Conservation (phyloP, 2,797 vertebrate genomes). For the Emys orbicularis region DNA sequence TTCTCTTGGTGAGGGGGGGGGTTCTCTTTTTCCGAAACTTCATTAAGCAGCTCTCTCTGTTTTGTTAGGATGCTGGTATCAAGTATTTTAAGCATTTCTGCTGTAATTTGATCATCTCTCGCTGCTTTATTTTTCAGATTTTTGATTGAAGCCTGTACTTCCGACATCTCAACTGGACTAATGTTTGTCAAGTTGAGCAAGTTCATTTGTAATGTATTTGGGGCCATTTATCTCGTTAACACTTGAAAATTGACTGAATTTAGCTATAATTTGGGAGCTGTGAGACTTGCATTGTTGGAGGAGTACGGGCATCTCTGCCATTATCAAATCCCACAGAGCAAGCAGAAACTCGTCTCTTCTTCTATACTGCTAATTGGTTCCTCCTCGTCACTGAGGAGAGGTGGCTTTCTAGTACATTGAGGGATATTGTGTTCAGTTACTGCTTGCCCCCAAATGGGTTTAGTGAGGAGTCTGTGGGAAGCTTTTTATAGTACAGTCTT, state of each 20-base stretch:
- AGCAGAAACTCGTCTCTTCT: neutral
- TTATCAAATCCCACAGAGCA: neutral
- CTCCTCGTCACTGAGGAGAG: neutral
- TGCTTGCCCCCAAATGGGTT: neutral
- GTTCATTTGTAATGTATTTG: too few species aligned
- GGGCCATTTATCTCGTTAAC: conserved; percentile 16
- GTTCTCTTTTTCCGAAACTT: neutral
- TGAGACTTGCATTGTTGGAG: neutral
- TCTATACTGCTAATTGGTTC: neutral
- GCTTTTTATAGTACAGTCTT: neutral
- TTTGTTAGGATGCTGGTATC: neutral
- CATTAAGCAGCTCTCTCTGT: neutral
- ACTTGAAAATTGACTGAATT: conserved; percentile 21
- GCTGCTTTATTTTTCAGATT: neutral
- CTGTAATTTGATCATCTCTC: neutral
- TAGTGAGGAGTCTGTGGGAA: neutral
- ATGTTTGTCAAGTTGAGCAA: neutral
- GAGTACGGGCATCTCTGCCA: neutral
- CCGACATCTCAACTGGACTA: neutral
- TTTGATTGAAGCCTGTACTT: neutral
- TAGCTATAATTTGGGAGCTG: conserved; percentile 31
- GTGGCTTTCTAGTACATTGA: neutral
- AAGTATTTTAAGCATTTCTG: neutral
- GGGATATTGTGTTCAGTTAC: neutral
- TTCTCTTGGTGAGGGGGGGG: neutral